Base-by-base conservation (phyloP, 1,140 invertebrate genomes). In the Eubasilissa regina region DNA sequence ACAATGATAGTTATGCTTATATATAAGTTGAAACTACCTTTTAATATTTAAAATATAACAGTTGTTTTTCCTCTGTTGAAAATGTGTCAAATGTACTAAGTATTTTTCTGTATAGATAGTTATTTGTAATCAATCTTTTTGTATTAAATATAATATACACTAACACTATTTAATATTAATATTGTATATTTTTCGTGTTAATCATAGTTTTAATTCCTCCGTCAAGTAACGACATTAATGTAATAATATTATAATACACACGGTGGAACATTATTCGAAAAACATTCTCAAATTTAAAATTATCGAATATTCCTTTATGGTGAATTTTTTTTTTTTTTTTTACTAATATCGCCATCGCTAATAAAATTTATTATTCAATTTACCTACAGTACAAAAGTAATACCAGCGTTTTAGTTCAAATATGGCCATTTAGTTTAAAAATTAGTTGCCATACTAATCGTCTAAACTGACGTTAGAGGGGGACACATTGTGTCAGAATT, bases 181-280 rank as follows among this genome's bases (percentile, higher is more conserved):
- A 70, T 70, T 70, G 66, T 70, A 70, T 70, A 70, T 70, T 70
- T 70, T 70, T 70, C 66, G n/a, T 70, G 47, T 66, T 70, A 70
- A 70, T 70, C 45, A 6, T 70, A 70, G 66, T 48, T 48, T 48
- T 68, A 68, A 68, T 62, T 35, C 25, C 25, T 35, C 25, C 25
- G 25, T 35, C 25, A 35, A 35, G 25, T 35, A 6, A 35, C 1
- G 25, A 35, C 25, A 35, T 35, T 35, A 35, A 35, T 35, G 25
- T 35, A 35, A 35, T 35, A 6, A 35, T 35, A 35, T 35, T 35
- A 35, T 3, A 35, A 6, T 35, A 35, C n/a, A n/a, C n/a, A n/a
- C 25, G 25, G 25, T 6, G 25, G 25, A 35, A 35, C 25, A 35
- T 35, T 35, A 35, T 35, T 35, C 25, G 25, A 35, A 35, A 35